Conservation (phyloP, 2,113 vertebrate genomes). For the Syngnathus scovelli region DNA sequence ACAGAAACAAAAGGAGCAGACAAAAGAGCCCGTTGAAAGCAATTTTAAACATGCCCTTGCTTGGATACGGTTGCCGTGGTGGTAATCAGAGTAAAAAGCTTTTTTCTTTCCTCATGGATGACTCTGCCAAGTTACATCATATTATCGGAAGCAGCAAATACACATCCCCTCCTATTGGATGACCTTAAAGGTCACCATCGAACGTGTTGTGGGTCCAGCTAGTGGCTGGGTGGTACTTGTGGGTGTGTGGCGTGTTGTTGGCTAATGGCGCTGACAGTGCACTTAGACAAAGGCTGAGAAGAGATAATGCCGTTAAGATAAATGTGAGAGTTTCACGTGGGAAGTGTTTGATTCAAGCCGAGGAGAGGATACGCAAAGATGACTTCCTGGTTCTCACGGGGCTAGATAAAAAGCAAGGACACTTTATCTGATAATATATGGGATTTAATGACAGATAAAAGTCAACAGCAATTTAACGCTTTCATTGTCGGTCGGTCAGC, state of each 20-base stretch:
- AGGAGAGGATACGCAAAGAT: conserved; percentile 21
- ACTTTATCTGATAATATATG: neutral
- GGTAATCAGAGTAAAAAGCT: conserved; percentile 17
- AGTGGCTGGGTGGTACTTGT: neutral
- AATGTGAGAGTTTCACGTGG: conserved; percentile 57
- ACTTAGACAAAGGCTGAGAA: conserved; percentile 58
- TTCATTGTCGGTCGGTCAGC: neutral
- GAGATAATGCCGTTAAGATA: conserved; percentile 50
- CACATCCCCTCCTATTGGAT: conserved; percentile 24
- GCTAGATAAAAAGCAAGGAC: neutral
- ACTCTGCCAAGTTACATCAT: conserved; percentile 20
- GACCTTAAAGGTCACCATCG: conserved; percentile 33
- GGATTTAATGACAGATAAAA: neutral
- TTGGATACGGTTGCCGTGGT: conserved; percentile 3
- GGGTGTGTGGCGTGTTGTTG: conserved; percentile 34
- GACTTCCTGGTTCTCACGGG: conserved; percentile 45
- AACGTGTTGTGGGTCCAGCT: conserved; percentile 3
- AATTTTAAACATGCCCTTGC: neutral
- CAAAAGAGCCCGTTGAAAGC: conserved; percentile 4
- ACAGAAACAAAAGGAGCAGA: conserved; percentile 18
- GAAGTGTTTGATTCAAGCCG: conserved; percentile 45
- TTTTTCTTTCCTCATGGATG: conserved; percentile 28
- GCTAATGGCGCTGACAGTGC: conserved; percentile 34
- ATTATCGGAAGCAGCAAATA: conserved; percentile 16
- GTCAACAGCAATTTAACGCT: neutral